phyloP scores from a whole-genome alignment of 35 echinoderm and acorn worm genomes.

The Heliocidaris tuberculata region DNA sequence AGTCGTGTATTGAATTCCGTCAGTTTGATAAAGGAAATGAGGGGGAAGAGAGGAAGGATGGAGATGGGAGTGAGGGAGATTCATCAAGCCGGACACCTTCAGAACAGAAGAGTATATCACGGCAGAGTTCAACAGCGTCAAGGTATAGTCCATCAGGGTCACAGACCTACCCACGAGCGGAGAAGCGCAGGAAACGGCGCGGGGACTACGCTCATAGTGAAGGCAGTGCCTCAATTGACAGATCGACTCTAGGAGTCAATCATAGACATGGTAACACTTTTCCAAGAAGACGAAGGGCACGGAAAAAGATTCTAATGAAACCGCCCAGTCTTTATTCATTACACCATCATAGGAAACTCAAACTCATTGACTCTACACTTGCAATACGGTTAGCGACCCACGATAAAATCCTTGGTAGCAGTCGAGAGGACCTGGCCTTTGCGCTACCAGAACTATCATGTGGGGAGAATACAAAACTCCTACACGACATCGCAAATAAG shows the following conservation, averaged over 20 bases:
- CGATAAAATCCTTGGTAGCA: constrained; percentile 84
- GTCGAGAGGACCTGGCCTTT: constrained; percentile 83
- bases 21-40: constrained; percentile 64
- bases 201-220: constrained; percentile 14
- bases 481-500: constrained; percentile 63
- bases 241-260: constrained; percentile 5
- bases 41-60: constrained; percentile 31
- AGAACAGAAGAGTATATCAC: constrained; percentile 34
- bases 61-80: constrained; percentile 34
- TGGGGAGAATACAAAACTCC: constrained; percentile 55
- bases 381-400: constrained; percentile 85
- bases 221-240: not conserved
- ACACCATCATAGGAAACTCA: constrained; percentile 73
- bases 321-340: constrained; percentile 76
- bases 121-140: constrained; percentile 32
- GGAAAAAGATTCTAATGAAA: constrained; percentile 74
- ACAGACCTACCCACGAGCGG: not conserved
- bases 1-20: constrained; percentile 85
- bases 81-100: constrained; percentile 2
- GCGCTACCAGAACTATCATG: constrained; percentile 73
- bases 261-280: constrained; percentile 45
- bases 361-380: constrained; percentile 70
- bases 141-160: not conserved
- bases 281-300: constrained; percentile 59
- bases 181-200: not conserved